Conservation (phyloP, 2,888 invertebrate species). For the Cerceris rybyensis region DNA sequence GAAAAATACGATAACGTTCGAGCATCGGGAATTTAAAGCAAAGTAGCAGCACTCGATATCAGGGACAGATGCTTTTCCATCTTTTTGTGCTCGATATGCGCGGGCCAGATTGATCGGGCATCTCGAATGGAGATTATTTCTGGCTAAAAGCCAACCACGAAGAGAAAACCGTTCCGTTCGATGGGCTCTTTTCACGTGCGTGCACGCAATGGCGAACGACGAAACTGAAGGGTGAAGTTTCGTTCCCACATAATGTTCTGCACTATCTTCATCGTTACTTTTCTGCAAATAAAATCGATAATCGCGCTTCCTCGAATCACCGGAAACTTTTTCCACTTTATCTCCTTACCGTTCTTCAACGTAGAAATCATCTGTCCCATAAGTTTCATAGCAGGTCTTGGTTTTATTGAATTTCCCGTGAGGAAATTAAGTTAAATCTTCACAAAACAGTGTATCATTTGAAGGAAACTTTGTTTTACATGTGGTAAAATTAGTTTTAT, state of each 20-base stretch:
- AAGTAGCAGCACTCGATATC: slow-evolving; percentile 19
- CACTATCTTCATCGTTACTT: slow-evolving; percentile 1
- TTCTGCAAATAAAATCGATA: slow-evolving; percentile 51
- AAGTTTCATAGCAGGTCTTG: no score
- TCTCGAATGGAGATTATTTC: slow-evolving; percentile 37
- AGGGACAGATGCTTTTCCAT: slow-evolving; percentile 43
- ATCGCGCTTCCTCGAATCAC: slow-evolving; percentile 41
- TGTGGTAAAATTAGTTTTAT: no score
- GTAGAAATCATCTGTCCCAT: not conserved
- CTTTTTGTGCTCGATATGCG: slow-evolving; percentile 31
- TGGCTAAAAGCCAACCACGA: slow-evolving; percentile 56
- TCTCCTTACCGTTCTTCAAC: slow-evolving; percentile 33
- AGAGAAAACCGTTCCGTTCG: slow-evolving; percentile 42
- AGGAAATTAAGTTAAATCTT: no score
- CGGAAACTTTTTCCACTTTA: slow-evolving; percentile 46
- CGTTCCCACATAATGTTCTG: not conserved
- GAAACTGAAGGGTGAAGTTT: slow-evolving; percentile 22
- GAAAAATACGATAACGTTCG: not conserved
- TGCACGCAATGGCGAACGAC: slow-evolving; percentile 43
- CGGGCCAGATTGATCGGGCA: slow-evolving; percentile 51
- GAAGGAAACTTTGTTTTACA: no score
- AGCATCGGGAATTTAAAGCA: not conserved
- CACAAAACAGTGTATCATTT: no score
- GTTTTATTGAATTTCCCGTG: no score
- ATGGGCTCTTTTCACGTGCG: slow-evolving; percentile 42